phyloP scores from a whole-genome alignment of 2,888 invertebrate genomes.

The Megastigmus dorsalis region DNA sequence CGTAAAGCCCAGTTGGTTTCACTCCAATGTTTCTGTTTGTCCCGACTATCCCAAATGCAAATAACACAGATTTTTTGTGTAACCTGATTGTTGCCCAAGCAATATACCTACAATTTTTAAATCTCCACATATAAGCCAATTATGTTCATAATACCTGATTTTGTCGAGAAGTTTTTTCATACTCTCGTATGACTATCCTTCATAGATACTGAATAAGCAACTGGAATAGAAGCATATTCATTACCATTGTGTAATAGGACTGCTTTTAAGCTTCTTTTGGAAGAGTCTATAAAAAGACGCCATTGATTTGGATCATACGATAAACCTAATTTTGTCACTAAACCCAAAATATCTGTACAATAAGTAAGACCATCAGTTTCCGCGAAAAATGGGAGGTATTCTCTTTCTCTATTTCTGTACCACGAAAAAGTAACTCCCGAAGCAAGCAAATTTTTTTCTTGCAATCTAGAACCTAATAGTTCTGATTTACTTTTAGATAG shows the following conservation, averaged over 20 bases:
- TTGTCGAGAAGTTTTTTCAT: neutral
- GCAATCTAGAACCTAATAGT: conserved; percentile 26
- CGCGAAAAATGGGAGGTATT: too few species aligned
- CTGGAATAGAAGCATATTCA: conserved; percentile 18
- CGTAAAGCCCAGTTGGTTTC: too few species aligned
- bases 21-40: too few species aligned
- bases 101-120: neutral
- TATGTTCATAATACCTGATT: neutral
- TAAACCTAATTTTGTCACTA: conserved; percentile 14
- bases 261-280: conserved; percentile 18
- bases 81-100: neutral
- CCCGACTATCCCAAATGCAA: neutral
- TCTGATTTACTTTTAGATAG: conserved; percentile 26
- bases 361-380: too few species aligned
- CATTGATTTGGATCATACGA: conserved; percentile 4
- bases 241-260: conserved; percentile 25
- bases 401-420: conserved; percentile 20
- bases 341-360: conserved; percentile 17
- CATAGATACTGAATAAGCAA: conserved; percentile 1
- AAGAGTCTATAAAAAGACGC: conserved; percentile 37
- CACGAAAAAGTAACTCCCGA: conserved; percentile 23
- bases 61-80: too few species aligned
- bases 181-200: conserved; percentile 20
- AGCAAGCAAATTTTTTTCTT: conserved; percentile 7
- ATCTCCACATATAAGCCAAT: neutral